These are phyloP conservation scores for Octodon degus DNA, from an alignment of 2,113 vertebrate species.

Conservation along the genomic window DNA sequence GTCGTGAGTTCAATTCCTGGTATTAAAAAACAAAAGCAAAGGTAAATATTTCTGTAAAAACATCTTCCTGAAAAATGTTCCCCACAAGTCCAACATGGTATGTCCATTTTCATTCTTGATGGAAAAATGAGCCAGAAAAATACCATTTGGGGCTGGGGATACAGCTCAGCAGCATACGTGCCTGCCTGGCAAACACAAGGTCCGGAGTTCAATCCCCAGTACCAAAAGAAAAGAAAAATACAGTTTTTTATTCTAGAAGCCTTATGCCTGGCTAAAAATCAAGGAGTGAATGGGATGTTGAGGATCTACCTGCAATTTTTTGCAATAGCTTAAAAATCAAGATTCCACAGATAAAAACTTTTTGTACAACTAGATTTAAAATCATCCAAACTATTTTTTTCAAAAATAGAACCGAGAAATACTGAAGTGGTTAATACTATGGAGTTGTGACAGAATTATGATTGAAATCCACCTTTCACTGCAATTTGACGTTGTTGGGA, in stretches of 20 bases:
- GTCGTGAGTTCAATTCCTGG: no score
- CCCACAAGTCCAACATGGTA: neutral
- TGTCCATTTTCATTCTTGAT: neutral
- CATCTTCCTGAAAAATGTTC: neutral
- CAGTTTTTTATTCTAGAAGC: neutral
- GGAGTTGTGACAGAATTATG: neutral
- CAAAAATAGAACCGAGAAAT: neutral
- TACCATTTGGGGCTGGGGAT: no score
- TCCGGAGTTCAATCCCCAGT: no score
- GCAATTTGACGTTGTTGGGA: neutral
- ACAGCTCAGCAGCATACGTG: no score
- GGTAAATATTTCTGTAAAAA: neutral
- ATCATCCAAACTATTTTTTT: neutral
- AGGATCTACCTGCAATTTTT: neutral
- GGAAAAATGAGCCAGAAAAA: neutral
- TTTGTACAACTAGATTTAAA: conserved; percentile 40
- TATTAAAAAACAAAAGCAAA: neutral
- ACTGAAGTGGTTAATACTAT: neutral
- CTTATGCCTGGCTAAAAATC: neutral
- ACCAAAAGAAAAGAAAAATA: no score
- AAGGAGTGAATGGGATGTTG: neutral
- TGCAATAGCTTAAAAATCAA: neutral
- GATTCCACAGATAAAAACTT: neutral
- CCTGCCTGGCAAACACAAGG: no score
- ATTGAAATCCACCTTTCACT: neutral